These are phyloP conservation scores for Xylota sylvarum DNA, from an alignment of 2,888 invertebrate genomes.

Conservation along the genomic window DNA sequence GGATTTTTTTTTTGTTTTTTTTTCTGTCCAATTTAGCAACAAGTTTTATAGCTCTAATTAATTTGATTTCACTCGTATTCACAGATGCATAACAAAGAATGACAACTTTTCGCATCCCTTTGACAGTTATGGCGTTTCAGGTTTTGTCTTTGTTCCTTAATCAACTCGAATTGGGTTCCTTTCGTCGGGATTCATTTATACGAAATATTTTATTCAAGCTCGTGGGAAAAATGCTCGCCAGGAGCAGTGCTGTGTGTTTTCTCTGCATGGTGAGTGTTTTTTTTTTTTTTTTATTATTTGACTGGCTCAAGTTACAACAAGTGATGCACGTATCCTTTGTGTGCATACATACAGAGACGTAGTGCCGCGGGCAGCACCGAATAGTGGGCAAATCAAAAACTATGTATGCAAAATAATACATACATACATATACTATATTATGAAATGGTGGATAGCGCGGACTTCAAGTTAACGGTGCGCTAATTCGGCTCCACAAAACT, in stretches of 20 bases:
- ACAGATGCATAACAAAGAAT: slow-evolving; percentile 71
- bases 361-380: slow-evolving; percentile 38
- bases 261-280: background rate
- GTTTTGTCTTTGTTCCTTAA: slow-evolving; percentile 72
- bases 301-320: slow-evolving; percentile 65
- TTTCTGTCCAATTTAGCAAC: slow-evolving; percentile 32
- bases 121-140: slow-evolving; percentile 68
- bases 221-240: slow-evolving; percentile 59
- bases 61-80: slow-evolving; percentile 66
- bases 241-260: slow-evolving; percentile 28
- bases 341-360: background rate
- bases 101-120: slow-evolving; percentile 69
- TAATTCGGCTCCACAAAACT: slow-evolving; percentile 73
- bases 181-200: slow-evolving; percentile 31
- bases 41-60: slow-evolving; percentile 71
- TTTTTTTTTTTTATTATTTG: slow-evolving; percentile 22
- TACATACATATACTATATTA: slow-evolving; percentile 18
- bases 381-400: slow-evolving; percentile 54
- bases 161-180: slow-evolving; percentile 53
- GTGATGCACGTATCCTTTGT: slow-evolving; percentile 57
- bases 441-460: slow-evolving; percentile 35
- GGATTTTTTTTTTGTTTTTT: background rate
- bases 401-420: slow-evolving; percentile 38
- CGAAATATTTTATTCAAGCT: slow-evolving; percentile 62
- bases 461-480: slow-evolving; percentile 49